phyloP scores from a whole-genome alignment of 2,113 vertebrate genomes.

The Excalfactoria chinensis region DNA sequence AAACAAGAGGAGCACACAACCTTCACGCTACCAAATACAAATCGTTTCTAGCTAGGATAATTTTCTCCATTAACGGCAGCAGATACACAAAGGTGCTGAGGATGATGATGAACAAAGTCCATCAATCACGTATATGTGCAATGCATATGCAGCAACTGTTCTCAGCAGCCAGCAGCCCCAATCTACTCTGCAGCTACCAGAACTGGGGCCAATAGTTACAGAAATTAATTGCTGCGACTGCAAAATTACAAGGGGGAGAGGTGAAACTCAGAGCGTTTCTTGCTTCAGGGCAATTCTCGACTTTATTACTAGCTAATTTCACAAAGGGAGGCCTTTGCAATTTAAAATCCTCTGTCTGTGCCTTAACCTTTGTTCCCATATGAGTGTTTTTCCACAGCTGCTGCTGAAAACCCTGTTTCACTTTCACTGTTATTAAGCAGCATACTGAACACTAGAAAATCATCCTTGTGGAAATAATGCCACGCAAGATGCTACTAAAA shows the following conservation, averaged over 20 bases:
- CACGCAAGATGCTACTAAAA: background rate
- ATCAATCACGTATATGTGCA: background rate
- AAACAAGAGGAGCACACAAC: background rate
- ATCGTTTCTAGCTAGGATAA: background rate
- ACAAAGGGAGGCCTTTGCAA: background rate
- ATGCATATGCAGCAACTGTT: background rate
- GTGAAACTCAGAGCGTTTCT: background rate
- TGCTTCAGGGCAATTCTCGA: constrained; percentile 14
- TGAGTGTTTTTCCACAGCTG: background rate
- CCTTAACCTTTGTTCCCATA: background rate
- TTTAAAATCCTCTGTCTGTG: background rate
- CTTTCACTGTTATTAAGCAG: background rate
- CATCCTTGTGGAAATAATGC: background rate
- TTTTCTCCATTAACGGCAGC: background rate
- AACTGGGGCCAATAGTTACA: background rate
- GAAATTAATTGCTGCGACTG: background rate
- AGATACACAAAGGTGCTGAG: background rate
- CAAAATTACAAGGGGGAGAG: background rate
- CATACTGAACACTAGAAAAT: background rate
- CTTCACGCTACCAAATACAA: background rate
- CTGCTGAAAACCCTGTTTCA: background rate
- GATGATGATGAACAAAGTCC: background rate
- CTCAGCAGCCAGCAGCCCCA: background rate
- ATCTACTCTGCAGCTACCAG: background rate
- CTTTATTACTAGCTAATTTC: constrained; percentile 21